Evolutionary conservation across 2,113 vertebrate genomes (phyloP).

Genomic region (Tyrannus savana): DNA sequence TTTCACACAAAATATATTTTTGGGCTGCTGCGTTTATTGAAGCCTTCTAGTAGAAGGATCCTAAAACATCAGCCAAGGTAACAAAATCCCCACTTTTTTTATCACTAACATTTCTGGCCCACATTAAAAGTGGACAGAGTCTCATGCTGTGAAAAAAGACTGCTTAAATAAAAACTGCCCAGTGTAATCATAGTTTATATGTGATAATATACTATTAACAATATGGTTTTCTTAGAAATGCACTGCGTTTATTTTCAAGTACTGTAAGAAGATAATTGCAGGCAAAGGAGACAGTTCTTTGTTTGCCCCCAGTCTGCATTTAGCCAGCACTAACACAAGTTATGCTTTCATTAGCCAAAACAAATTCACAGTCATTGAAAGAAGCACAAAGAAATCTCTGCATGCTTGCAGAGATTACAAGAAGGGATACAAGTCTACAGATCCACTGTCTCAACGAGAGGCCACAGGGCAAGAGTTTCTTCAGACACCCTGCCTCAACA

Average conservation of each 20-base stretch:
- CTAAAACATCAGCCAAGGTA: neutral
- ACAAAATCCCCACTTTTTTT: neutral
- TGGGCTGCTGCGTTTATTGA: neutral
- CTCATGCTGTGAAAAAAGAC: neutral
- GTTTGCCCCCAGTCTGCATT: neutral
- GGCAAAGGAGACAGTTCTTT: constrained; percentile 20
- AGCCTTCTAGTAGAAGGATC: neutral
- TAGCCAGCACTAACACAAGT: neutral
- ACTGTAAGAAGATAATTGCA: constrained; percentile 26
- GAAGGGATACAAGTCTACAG: neutral
- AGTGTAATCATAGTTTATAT: constrained; percentile 3
- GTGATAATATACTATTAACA: neutral
- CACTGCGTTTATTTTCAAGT: constrained; percentile 6
- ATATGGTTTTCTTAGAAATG: neutral
- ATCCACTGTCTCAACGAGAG: neutral
- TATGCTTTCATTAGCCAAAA: neutral
- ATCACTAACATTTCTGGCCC: neutral
- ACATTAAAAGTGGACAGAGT: neutral
- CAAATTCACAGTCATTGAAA: neutral
- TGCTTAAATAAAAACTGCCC: constrained; percentile 6
- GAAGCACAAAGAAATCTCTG: constrained; percentile 8
- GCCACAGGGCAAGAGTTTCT: neutral
- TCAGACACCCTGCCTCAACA: neutral
- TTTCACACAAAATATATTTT: neutral
- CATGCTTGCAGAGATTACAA: neutral